Base-by-base conservation (phyloP, 1,140 invertebrate genomes). In the Lordiphosa stackelbergi region DNA sequence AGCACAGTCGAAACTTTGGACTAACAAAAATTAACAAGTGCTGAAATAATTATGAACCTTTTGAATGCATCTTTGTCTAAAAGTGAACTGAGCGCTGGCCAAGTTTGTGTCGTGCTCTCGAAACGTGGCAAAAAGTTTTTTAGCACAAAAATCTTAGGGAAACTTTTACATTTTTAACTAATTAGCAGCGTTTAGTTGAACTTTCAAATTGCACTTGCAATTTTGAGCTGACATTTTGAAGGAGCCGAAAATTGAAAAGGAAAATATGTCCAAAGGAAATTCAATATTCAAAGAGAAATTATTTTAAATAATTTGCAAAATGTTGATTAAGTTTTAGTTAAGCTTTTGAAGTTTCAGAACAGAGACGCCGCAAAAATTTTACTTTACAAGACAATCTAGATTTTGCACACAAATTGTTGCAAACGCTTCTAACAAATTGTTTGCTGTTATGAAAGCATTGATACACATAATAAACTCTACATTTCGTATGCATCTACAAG, bases 141-240 rank as follows among this genome's bases (percentile, higher is more conserved):
- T 37, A 37, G 22, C 36, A 19, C 16, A 47, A 63, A 37, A 40
- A 38, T 24, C 35, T 42, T 40, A 19, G n/a, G 9, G n/a, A 41
- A 58, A 58, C 46, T 68, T 68, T 51, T 12, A 47, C 47, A 41
- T 47, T 66, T 66, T 52, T 53, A 43, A 22, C 55, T 69, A 77
- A 77, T 77, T 77, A 77, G 55, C 53, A 48, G 42, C 60, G 53
- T 72, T 75, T 64, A 68, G 49, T 42, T 40, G 45, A 37, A 53
- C 40, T 16, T 19, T 55, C 34, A 11, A 28, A 38, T 19, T 66
- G 58, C 57, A 68, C 53, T 59, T 68, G 42, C 42, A 66, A 38
- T 41, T 37, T 58, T 19, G 51, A 47, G 45, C 46, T 46, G 53
- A 35, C 35, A 28, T 24, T 54, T 16, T 22, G 35, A 42, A 48